A percentile compares a stretch with the other conserved stretches of the same genome.
These are phyloP conservation scores for Rhopalosiphum nymphaeae DNA, from an alignment of 2,888 invertebrate species.

Conservation along the genomic window DNA sequence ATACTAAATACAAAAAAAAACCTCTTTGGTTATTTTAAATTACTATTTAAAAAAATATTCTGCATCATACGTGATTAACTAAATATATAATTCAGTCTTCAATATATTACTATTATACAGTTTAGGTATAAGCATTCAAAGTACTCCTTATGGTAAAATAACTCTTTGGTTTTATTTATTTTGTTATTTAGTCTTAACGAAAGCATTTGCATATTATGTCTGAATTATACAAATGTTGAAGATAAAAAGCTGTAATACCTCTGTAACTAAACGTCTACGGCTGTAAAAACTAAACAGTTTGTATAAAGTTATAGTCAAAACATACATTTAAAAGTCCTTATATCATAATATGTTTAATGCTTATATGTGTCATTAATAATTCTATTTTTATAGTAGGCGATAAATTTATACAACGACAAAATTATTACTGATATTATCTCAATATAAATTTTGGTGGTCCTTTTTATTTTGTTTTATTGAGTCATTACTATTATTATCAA, in stretches of 20 bases:
- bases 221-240: conserved; percentile 1
- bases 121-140: neutral
- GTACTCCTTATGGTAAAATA: neutral
- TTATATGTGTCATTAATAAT: neutral
- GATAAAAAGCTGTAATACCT: conserved; percentile 28
- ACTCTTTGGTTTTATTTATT: neutral
- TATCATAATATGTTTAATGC: neutral
- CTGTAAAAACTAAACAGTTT: conserved; percentile 6
- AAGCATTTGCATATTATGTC: neutral
- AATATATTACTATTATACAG: neutral
- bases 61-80: neutral
- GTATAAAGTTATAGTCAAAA: conserved; percentile 3
- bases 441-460: neutral
- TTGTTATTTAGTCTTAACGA: neutral
- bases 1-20: neutral
- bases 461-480: neutral
- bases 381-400: neutral
- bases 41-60: neutral
- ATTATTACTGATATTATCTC: neutral
- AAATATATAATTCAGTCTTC: neutral
- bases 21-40: neutral
- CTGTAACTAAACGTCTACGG: neutral
- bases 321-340: neutral
- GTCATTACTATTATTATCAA: neutral
- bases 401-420: neutral